phyloP scores from a whole-genome alignment of 2,797 vertebrate genomes.

The Molossus alvarezi region DNA sequence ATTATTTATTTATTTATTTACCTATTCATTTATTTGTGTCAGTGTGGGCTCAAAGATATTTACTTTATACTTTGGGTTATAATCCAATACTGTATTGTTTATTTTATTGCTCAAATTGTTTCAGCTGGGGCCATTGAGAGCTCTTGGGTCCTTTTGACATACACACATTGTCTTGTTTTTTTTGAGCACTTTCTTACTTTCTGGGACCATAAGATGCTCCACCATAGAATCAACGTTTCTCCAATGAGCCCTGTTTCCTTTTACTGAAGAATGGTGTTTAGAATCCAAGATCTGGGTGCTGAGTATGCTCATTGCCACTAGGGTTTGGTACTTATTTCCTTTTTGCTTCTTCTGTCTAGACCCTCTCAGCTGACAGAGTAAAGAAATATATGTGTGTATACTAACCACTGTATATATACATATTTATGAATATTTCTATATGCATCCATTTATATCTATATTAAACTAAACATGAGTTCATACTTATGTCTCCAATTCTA shows the following conservation, averaged over 20 bases:
- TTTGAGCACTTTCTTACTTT: neutral
- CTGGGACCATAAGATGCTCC: neutral
- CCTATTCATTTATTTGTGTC: neutral
- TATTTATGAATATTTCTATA: neutral
- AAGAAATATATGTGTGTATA: neutral
- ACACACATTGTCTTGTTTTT: neutral
- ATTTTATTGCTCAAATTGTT: neutral
- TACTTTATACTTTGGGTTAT: conserved; percentile 23
- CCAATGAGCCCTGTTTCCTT: neutral
- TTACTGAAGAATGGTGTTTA: neutral
- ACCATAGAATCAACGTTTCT: conserved; percentile 1
- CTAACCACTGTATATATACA: neutral
- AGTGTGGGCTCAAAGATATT: neutral
- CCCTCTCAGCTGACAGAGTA: neutral
- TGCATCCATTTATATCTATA: neutral
- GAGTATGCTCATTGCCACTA: neutral
- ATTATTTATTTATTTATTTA: neutral
- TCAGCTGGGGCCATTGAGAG: neutral
- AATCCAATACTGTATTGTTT: neutral
- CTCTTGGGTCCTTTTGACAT: neutral
- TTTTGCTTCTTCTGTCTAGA: neutral
- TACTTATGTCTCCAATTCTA: neutral
- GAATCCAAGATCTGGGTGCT: neutral
- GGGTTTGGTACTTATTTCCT: neutral
- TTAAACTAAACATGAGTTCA: neutral